These are phyloP conservation scores for Brachionus manjavacas DNA, from an alignment of 1,140 invertebrate species.

Conservation along the genomic window DNA sequence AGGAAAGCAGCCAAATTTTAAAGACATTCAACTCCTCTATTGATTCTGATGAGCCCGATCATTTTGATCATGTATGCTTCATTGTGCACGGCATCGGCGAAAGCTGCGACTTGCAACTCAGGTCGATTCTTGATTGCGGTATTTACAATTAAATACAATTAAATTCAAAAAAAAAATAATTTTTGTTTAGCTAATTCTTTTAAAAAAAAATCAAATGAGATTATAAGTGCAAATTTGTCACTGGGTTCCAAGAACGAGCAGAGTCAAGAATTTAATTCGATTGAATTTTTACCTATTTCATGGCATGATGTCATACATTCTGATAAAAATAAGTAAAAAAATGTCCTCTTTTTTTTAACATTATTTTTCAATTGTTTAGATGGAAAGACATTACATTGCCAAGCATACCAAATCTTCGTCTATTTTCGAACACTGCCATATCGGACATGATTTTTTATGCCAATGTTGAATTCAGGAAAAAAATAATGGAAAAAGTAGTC, in stretches of 20 bases:
- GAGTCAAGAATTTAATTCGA: constrained; percentile 3
- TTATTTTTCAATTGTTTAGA: not conserved
- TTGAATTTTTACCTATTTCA: not conserved
- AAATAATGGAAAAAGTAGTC: not conserved
- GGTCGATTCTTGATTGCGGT: constrained; percentile 9
- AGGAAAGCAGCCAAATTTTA: not conserved
- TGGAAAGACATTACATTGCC: constrained; percentile 22
- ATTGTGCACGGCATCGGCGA: constrained; percentile 18
- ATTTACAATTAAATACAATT: not conserved
- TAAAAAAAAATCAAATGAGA: not conserved
- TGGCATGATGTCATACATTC: constrained; percentile 23
- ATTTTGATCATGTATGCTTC: constrained; percentile 8
- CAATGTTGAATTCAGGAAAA: not conserved
- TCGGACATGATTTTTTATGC: constrained; percentile 21
- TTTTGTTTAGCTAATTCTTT: not conserved
- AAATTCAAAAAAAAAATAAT: not conserved
- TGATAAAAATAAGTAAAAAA: not conserved
- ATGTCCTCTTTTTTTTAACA: not conserved
- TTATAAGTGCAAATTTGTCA: not conserved
- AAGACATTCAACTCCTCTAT: not conserved
- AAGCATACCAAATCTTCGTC: not conserved
- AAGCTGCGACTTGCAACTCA: not conserved
- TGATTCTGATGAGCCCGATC: not conserved
- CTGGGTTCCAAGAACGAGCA: not conserved
- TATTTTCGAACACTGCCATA: constrained; percentile 13